Evolutionary conservation across 2,797 vertebrate species (phyloP), one percentile per base, ranked within the genome.

Genomic region (Myripristis murdjan): DNA sequence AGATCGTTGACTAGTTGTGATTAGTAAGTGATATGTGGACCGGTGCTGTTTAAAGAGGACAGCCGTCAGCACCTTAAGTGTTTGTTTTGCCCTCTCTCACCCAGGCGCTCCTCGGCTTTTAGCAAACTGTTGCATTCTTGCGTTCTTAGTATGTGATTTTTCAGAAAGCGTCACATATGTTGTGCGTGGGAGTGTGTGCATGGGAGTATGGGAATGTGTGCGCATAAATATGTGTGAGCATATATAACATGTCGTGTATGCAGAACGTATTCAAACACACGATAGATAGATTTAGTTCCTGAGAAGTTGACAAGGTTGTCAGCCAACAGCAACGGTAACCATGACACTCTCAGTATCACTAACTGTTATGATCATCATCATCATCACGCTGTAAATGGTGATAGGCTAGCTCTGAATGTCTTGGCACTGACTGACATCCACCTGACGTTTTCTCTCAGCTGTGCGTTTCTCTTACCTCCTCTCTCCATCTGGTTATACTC

Each of bases 401-500:
- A 43, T 8, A 52, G 62, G 58, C 7, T n/a, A 73, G 59, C 47
- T n/a, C 63, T 56, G 61, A 71, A 78, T 77, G 79, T 72, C 49
- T 76, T 81, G 78, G 69, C 84, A 82, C 68, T 18, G 75, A 74
- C 72, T 75, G 24, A 31, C 62, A 63, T 83, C 73, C 79, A 87
- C 76, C 72, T 79, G 81, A 83, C 26, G 28, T 75, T 66, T 67
- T 22, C 73, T 61, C 67, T 82, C 54, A 74, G 62, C 76, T 72
- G 63, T 52, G 64, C 56, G 73, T 75, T 59, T 70, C 62, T 64
- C 53, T 70, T 64, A 66, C 77, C 58, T 81, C 70, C 77, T 81
- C 51, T 39, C 57, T 78, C 87, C 85, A 87, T 87, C 88, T 92
- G 88, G 78, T 88, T 85, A 84, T 70, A 41, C 75, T 81, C 67